These are phyloP conservation scores for Pseudanteris insignis DNA, from an alignment of 2,888 invertebrate species.

Conservation along the genomic window DNA sequence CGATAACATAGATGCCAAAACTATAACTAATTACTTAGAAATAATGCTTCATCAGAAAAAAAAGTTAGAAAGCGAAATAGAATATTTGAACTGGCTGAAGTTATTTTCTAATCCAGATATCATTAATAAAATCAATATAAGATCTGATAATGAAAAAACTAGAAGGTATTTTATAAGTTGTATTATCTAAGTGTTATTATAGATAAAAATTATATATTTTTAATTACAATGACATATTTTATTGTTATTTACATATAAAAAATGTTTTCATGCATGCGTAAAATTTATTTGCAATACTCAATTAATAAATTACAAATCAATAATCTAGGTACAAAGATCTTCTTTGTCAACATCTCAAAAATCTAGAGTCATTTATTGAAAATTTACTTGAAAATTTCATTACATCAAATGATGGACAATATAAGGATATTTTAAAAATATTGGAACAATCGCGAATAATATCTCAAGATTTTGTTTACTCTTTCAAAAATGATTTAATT, in stretches of 20 bases:
- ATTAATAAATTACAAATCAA: too few species aligned
- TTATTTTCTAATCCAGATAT: conserved; percentile 57
- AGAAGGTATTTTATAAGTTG: conserved; percentile 22
- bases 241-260: too few species aligned
- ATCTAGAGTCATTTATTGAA: conserved; percentile 61
- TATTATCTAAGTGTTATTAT: neutral
- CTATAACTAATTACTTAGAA: conserved; percentile 56
- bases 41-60: conserved; percentile 58
- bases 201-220: neutral
- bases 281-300: too few species aligned
- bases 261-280: too few species aligned
- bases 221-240: too few species aligned
- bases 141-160: conserved; percentile 41
- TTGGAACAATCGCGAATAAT: conserved; percentile 49
- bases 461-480: conserved; percentile 58
- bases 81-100: conserved; percentile 62
- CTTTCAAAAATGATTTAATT: too few species aligned
- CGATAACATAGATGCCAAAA: conserved; percentile 55
- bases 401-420: conserved; percentile 52
- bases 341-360: conserved; percentile 48
- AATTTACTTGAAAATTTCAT: conserved; percentile 55
- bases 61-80: conserved; percentile 62
- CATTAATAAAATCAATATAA: conserved; percentile 48
- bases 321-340: conserved; percentile 14
- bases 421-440: conserved; percentile 51